phyloP scores from a whole-genome alignment of 1,140 invertebrate species.

The Teleopsis dalmanni region DNA sequence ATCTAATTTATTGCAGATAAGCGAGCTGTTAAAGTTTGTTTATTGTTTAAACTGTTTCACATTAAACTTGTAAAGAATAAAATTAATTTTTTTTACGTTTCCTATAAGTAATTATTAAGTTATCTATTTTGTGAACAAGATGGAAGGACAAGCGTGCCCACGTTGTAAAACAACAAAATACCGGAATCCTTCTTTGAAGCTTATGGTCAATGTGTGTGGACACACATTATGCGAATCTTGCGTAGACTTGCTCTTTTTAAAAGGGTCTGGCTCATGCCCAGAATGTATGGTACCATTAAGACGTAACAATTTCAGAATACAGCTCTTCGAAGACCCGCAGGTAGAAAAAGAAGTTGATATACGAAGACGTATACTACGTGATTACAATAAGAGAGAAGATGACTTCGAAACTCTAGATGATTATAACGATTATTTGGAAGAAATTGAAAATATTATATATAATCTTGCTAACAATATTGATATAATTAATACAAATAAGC shows the following conservation, averaged over 20 bases:
- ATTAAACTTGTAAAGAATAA: too few species aligned
- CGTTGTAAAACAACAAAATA: slow-evolving; percentile 98
- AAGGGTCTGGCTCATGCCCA: slow-evolving; percentile 85
- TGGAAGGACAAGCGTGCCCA: slow-evolving; percentile 90
- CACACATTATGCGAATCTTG: slow-evolving; percentile 89
- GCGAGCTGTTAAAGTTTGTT: too few species aligned
- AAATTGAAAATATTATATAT: slow-evolving; percentile 83
- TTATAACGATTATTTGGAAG: slow-evolving; percentile 91
- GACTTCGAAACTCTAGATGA: slow-evolving; percentile 74
- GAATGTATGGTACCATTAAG: slow-evolving; percentile 82
- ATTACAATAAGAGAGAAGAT: slow-evolving; percentile 87
- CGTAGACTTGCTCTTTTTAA: slow-evolving; percentile 41
- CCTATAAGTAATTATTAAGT: too few species aligned
- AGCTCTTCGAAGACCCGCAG: slow-evolving; percentile 91
- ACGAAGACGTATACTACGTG: slow-evolving; percentile 76
- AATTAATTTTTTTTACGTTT: too few species aligned
- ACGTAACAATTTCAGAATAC: slow-evolving; percentile 84
- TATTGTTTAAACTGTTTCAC: too few species aligned
- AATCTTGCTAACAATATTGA: slow-evolving; percentile 90
- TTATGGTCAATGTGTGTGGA: slow-evolving; percentile 98
- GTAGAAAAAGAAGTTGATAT: slow-evolving; percentile 98
- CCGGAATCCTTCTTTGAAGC: slow-evolving; percentile 90
- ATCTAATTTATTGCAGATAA: too few species aligned
- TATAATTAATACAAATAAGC: slow-evolving; percentile 79
- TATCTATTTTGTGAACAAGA: too few species aligned